phyloP scores from a whole-genome alignment of 2,888 invertebrate species.

The Allophyes oxyacanthae region DNA sequence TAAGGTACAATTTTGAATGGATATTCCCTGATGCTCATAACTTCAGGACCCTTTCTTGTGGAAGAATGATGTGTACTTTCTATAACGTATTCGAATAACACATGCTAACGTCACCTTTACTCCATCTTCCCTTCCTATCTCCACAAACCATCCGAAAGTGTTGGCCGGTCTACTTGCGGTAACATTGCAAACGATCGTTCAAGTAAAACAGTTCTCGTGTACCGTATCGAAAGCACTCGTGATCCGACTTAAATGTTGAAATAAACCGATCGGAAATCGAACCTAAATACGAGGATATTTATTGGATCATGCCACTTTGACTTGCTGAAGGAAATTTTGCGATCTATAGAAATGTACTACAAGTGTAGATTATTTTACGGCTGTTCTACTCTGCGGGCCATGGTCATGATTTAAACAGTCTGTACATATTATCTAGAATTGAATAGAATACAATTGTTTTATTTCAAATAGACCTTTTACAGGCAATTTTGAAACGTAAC shows the following conservation, averaged over 20 bases:
- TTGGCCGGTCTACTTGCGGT: slow-evolving; percentile 59
- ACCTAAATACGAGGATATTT: slow-evolving; percentile 62
- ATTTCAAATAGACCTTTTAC: too few species aligned
- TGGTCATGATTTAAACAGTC: slow-evolving; percentile 35
- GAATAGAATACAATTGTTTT: too few species aligned
- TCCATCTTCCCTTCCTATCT: slow-evolving; percentile 54
- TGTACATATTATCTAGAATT: too few species aligned
- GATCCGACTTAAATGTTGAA: slow-evolving; percentile 74
- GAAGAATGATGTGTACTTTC: not conserved
- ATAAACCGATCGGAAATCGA: slow-evolving; percentile 72
- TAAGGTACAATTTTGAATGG: too few species aligned
- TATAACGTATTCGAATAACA: slow-evolving; percentile 1
- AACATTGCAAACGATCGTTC: slow-evolving; percentile 76
- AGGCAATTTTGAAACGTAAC: too few species aligned
- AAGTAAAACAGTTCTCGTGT: slow-evolving; percentile 86
- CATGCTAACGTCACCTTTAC: slow-evolving; percentile 40
- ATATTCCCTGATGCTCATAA: too few species aligned
- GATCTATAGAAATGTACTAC: slow-evolving; percentile 45
- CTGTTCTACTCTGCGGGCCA: slow-evolving; percentile 25
- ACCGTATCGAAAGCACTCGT: slow-evolving; percentile 78
- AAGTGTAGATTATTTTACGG: slow-evolving; percentile 41
- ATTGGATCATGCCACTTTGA: slow-evolving; percentile 57
- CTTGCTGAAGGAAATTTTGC: slow-evolving; percentile 51
- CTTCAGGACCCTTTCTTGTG: too few species aligned
- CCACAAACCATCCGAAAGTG: slow-evolving; percentile 60